Evolutionary conservation across 2,888 invertebrate species (phyloP).

Genomic region (Corbicula japonica): DNA sequence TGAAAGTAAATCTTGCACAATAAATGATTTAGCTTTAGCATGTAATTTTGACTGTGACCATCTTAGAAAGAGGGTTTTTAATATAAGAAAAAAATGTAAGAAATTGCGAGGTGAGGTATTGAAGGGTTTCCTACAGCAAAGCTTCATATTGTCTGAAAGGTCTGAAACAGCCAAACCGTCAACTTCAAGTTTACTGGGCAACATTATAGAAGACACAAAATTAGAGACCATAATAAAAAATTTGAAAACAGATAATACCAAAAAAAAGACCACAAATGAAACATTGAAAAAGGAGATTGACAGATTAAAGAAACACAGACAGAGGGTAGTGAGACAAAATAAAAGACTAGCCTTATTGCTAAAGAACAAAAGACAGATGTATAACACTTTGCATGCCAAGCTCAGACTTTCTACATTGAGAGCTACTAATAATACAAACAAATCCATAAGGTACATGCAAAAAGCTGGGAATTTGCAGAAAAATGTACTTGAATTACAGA

Average conservation of each 20-base stretch:
- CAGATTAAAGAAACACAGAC: background rate
- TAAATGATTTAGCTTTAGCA: constrained; percentile 2
- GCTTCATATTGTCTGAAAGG: constrained; percentile 1
- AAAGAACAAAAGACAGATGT: background rate
- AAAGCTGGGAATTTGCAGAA: background rate
- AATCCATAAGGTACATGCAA: background rate
- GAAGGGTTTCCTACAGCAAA: background rate
- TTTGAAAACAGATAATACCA: too few relatives aligned
- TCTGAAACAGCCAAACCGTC: background rate
- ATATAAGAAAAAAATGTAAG: constrained; percentile 1
- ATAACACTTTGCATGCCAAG: background rate
- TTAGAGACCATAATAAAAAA: background rate
- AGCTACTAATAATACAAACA: background rate
- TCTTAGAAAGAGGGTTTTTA: background rate
- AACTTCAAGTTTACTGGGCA: background rate
- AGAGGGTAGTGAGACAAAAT: constrained; percentile 1
- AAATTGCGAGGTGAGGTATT: background rate
- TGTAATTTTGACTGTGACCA: background rate
- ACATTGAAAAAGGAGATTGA: background rate
- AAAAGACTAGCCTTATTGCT: background rate
- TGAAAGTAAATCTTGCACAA: constrained; percentile 2
- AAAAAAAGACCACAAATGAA: too few relatives aligned
- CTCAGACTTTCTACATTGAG: background rate
- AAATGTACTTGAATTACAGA: background rate
- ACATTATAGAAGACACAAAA: background rate